Base-by-base conservation (phyloP, 2,888 invertebrate genomes). In the Carpatolechia fugitivella region DNA sequence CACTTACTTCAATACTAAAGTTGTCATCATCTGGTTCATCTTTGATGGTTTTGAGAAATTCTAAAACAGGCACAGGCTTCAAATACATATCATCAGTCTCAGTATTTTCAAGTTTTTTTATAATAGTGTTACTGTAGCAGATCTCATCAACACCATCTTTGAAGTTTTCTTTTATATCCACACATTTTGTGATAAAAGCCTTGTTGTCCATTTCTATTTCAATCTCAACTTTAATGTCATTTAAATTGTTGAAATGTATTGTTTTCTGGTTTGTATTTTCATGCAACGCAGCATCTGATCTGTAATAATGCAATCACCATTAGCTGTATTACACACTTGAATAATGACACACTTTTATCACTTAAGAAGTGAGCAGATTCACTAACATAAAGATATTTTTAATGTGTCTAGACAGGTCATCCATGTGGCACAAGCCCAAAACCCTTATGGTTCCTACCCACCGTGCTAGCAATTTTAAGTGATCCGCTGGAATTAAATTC, bases 41-140 rank as follows among this genome's bases (percentile, higher is more conserved):
- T 60, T 76, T 74, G 18, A 79, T 69, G 40, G 72, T 68, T 55
- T 76, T 66, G 1, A 80, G 61, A 59, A 78, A 79, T 48, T 80
- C 78, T 35, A 69, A 60, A 1, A 76, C 71, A 16, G 74, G 69
- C 44, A 76, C 52, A 7, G 70, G 58, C 55, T 64, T 63, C 14
- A 57, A 48, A 5, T 36, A 29, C 11, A 57, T 8, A 38, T 55
- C 16, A 20, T 29, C 31, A 13, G 3, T 11, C 36, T 59, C 47
- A 29, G 16, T 10, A 51, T 4, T 52, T 8, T 54, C 55, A 7
- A 73, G 31, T 68, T 70, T 80, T 59, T 66, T 78, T 46, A 57
- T 57, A 1, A 33, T 18, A 41, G 57, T 57, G 20, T 54, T 16
- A 35, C 41, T 33, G 35, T 54, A 57, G 20, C 13, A 46, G 13